phyloP scores from a whole-genome alignment of 2,113 vertebrate genomes.

The Puma concolor region DNA sequence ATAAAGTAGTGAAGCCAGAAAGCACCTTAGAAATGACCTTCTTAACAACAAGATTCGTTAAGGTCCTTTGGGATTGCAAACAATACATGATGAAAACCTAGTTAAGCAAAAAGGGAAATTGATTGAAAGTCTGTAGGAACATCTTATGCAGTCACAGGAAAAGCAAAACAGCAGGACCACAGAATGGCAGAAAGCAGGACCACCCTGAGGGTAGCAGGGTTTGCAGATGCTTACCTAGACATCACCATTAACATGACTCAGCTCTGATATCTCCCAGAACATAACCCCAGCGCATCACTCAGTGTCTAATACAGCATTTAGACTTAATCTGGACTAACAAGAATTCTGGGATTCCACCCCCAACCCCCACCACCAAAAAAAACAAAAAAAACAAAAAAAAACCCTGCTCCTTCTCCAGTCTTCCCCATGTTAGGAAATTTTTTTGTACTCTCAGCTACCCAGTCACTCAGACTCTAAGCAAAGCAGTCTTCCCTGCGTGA shows the following conservation, averaged over 20 bases:
- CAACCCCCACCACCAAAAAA: background rate
- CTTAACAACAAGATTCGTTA: background rate
- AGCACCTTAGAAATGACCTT: slow-evolving; percentile 5
- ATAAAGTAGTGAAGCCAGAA: slow-evolving; percentile 30
- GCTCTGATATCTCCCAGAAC: background rate
- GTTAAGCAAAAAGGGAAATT: background rate
- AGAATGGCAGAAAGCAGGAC: background rate
- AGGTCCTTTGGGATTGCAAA: background rate
- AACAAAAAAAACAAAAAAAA: background rate
- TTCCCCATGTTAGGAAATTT: background rate
- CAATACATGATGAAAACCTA: background rate
- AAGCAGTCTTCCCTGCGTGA: background rate
- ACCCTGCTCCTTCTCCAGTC: background rate
- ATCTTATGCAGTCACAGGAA: background rate
- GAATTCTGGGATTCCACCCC: background rate
- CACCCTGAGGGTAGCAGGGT: background rate
- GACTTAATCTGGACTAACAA: background rate
- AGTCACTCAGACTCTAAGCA: background rate
- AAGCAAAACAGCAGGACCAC: background rate
- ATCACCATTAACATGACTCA: background rate
- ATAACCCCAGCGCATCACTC: background rate
- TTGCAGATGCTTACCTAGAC: background rate
- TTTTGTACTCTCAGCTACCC: background rate
- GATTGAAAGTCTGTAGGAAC: background rate
- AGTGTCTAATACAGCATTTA: background rate